phyloP scores from a whole-genome alignment of 2,888 invertebrate species.

The Caprella mutica region DNA sequence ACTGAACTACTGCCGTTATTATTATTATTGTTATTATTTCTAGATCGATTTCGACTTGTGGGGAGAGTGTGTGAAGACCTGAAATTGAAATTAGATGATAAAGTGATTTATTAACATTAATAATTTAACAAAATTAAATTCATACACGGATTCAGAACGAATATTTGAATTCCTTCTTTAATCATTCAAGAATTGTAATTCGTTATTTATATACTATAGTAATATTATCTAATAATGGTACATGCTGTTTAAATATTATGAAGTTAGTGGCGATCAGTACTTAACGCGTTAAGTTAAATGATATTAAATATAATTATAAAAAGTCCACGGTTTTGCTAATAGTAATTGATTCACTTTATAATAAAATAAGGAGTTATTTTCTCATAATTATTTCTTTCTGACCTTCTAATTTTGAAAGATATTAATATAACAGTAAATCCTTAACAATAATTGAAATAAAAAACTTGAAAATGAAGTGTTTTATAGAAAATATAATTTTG shows the following conservation, averaged over 20 bases:
- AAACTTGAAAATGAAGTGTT: too few species aligned
- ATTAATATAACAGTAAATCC: too few species aligned
- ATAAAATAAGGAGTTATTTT: too few species aligned
- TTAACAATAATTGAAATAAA: too few species aligned
- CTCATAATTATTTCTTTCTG: too few species aligned
- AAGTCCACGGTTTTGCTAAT: too few species aligned
- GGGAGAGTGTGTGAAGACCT: constrained; percentile 31
- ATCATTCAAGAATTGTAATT: background rate
- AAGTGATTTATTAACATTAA: background rate
- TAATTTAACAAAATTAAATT: background rate
- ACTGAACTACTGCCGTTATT: constrained; percentile 2
- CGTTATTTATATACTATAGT: background rate
- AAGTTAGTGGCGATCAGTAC: too few species aligned
- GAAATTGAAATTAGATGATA: constrained; percentile 2
- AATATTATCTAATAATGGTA: background rate
- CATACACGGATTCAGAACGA: background rate
- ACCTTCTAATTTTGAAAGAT: too few species aligned
- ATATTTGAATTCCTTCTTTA: background rate
- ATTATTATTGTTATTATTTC: constrained; percentile 34
- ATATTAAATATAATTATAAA: too few species aligned
- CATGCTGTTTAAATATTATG: background rate
- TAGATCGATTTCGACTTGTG: constrained; percentile 35
- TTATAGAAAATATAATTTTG: too few species aligned
- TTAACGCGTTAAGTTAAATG: too few species aligned
- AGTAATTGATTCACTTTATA: too few species aligned